Base-by-base conservation (phyloP, 2,113 vertebrate genomes). In the Rynchops niger region DNA sequence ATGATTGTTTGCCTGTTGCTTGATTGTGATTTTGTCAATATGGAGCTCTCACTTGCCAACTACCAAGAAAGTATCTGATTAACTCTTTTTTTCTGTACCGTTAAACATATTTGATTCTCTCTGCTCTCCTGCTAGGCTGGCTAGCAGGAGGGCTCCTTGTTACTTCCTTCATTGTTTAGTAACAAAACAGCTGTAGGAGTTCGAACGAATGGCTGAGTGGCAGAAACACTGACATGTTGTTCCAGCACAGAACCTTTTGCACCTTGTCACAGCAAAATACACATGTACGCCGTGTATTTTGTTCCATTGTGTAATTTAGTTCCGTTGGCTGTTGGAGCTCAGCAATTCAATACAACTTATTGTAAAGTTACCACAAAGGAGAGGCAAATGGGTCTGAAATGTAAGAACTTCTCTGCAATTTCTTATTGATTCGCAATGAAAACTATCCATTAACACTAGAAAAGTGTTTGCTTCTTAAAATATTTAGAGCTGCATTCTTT, bases 51-150 rank as follows among this genome's bases (percentile, higher is more conserved):
- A 25, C 47, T 82, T 69, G 52, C 66, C 66, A 79, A 40, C 71
- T 61, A 42, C 61, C 30, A 77, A 85, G 82, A 77, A 93, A 86
- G 25, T n/a, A 90, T 80, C 84, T 90, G 53, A 96, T 95, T 96
- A 94, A 77, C 61, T 82, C 43, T 26, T 85, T 91, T 62, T 34
- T 69, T 76, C 52, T 70, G 11, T 29, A 2, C 25, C 19, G 3
- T 43, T 72, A 62, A 91, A 76, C 13, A 8, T n/a, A 15, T 43
- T 82, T 40, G 36, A 80, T 49, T 27, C 13, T 69, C 62, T 82
- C 56, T 40, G 52, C 52, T 55, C 47, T 79, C 69, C 74, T 32
- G 62, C 52, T 36, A 63, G 30, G 81, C 20, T 21, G 34, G 10
- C 16, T 43, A 34, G 65, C 74, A 66, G 74, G 93, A 69, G 82